Evolutionary conservation across 1,140 invertebrate genomes (phyloP), one percentile per base, ranked within the genome.

Genomic region (Solenopsis invicta): DNA sequence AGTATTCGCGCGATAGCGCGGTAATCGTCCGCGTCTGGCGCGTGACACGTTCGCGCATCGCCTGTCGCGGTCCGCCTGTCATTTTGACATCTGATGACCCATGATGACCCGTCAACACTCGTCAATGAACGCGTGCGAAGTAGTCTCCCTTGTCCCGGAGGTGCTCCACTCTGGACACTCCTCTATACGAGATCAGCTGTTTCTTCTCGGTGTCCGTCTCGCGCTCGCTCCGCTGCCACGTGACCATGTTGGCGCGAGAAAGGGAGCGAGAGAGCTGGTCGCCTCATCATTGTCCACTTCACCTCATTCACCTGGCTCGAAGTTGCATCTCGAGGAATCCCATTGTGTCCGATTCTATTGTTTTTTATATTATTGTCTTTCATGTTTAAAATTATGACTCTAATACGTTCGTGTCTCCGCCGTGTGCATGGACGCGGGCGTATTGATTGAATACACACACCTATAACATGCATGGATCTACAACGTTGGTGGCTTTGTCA

Each of bases 1-100:
- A 34, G 5, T 59, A 41, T 59, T 82, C 52, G 37, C 52, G 18
- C 34, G 78, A 59, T 29, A 72, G 66, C 66, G 66, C 50, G 21
- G 34, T 41, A 56, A 71, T 81, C 77, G 64, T 12, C 37, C n/a
- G 61, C 34, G 71, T 37, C 5, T 12, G 34, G 50, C 18, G 24
- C 50, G 71, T 8, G 52, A 56, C 29, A 74, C 54, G 1, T 54
- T 21, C 3, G 10, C 18, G 4, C 9, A 18, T 16, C 16, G 24
- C 69, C 9, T 8, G 48, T 37, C 50, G 29, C 13, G 12, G 24
- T 34, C 21, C 10, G 10, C 18, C 9, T 18, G 16, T 12, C n/a
- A 21, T n/a, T 48, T 48, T 10, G 54, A 48, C 48, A 41, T 8
- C 41, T 41, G 8, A 41, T 41, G 41, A 8, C 41, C 8, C 41